Evolutionary conservation across 2,888 invertebrate genomes (phyloP).

Genomic region (Drosophila atroscutellata): DNA sequence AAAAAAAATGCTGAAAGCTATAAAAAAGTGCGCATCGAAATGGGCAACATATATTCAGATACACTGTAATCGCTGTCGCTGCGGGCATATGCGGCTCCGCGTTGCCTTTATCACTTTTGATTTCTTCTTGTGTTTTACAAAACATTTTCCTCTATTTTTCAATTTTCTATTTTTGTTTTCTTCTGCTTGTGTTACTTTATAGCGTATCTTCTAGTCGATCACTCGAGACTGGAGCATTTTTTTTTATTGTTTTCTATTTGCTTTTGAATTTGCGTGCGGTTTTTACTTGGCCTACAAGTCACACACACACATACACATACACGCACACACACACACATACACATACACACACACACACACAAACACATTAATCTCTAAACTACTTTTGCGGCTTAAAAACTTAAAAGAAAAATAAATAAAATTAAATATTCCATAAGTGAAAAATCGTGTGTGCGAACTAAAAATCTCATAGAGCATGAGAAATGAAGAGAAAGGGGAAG

Average conservation of each 20-base stretch:
- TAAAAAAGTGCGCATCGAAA: conserved; percentile 44
- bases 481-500: conserved; percentile 10
- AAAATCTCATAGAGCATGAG: conserved; percentile 3
- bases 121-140: too few relatives aligned
- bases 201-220: conserved; percentile 14
- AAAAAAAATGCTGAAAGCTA: conserved; percentile 20
- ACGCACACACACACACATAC: background rate
- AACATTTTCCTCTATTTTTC: background rate
- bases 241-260: conserved; percentile 25
- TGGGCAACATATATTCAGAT: conserved; percentile 31
- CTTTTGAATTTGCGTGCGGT: conserved; percentile 37
- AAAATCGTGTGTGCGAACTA: conserved; percentile 38
- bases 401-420: conserved; percentile 22
- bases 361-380: conserved; percentile 24
- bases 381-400: conserved; percentile 54
- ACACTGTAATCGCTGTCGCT: background rate
- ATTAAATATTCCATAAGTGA: conserved; percentile 30
- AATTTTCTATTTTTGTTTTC: background rate
- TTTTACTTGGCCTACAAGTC: conserved; percentile 47
- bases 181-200: background rate
- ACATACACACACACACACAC: background rate
- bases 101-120: background rate
- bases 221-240: background rate
- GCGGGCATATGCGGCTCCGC: background rate
- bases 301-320: conserved; percentile 13